Percentiles rank a stretch among this genome's conserved stretches.
Conservation (phyloP, 2,888 invertebrate species). For the Apeira syringaria region DNA sequence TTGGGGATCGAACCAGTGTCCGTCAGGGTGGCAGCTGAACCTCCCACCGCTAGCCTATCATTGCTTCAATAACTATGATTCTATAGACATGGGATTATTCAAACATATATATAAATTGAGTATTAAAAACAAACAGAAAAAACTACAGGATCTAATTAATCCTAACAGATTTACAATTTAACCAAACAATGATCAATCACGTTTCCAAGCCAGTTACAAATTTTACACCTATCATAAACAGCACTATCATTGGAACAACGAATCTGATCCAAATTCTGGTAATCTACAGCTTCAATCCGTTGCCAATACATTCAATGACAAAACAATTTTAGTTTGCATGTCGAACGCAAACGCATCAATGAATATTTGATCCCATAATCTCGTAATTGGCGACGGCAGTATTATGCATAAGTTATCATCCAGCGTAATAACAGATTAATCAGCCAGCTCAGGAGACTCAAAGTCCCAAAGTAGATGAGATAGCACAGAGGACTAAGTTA, state of each 20-base stretch:
- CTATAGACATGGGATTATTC: no score
- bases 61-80: no score
- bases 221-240: neutral
- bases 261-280: neutral
- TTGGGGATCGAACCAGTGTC: no score
- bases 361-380: constrained; percentile 20
- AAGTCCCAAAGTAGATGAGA: neutral
- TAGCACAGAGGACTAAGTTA: neutral
- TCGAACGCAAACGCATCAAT: constrained; percentile 5
- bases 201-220: no score
- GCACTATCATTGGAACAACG: neutral
- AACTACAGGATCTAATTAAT: no score
- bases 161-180: no score
- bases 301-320: neutral
- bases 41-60: no score
- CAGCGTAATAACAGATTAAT: constrained; percentile 18
- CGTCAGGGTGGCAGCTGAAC: no score
- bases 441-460: neutral
- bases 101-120: no score
- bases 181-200: no score
- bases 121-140: no score
- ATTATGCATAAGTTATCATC: constrained; percentile 19
- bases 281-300: neutral
- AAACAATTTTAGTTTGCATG: constrained; percentile 2
- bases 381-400: constrained; percentile 13